Evolutionary conservation across 2,113 vertebrate species (phyloP).

Genomic region (Rhombomys opimus): DNA sequence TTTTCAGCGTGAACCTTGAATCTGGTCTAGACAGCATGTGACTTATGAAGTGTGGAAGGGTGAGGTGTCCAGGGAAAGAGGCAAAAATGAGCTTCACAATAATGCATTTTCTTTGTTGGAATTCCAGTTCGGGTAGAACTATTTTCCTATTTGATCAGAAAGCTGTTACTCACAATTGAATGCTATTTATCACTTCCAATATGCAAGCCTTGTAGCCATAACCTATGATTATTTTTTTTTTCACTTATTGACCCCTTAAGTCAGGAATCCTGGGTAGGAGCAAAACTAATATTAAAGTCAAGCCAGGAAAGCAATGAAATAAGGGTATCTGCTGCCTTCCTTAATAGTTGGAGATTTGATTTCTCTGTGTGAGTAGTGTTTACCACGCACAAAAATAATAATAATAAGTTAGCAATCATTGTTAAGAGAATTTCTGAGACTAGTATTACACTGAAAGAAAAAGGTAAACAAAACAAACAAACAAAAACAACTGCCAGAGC

Average conservation of each 20-base stretch:
- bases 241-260: not conserved
- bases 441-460: not conserved
- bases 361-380: not conserved
- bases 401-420: not conserved
- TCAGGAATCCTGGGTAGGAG: not conserved
- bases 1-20: constrained; percentile 78
- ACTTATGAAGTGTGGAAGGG: constrained; percentile 78
- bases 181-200: not conserved
- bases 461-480: not conserved
- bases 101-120: constrained; percentile 65
- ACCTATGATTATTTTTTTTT: not conserved
- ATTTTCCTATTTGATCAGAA: constrained; percentile 21
- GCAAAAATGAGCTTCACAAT: constrained; percentile 69
- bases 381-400: not conserved
- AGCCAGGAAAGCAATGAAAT: not conserved
- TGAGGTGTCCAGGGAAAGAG: constrained; percentile 64
- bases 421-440: not conserved
- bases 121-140: constrained; percentile 21
- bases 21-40: constrained; percentile 74
- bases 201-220: not conserved
- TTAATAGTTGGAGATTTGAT: not conserved
- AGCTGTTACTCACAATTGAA: not conserved
- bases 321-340: not conserved
- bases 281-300: not conserved
- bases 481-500: not conserved